A percentile compares a stretch with the other conserved stretches of the same genome.
phyloP scores from a whole-genome alignment of 1,140 invertebrate species.

The Achroia grisella region DNA sequence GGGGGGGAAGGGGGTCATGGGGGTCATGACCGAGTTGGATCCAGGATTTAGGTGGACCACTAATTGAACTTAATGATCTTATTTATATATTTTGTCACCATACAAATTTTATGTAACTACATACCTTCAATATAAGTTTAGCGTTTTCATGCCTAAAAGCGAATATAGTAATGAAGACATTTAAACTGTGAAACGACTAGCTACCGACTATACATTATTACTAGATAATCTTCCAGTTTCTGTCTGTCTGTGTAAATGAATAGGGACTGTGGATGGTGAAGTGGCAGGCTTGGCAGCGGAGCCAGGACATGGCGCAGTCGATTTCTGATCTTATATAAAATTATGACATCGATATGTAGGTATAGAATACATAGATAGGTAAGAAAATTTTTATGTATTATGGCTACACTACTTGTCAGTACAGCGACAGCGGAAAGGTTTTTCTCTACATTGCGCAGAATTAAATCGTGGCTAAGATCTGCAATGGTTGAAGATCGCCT shows the following conservation, averaged over 20 bases:
- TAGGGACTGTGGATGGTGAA: constrained; percentile 7
- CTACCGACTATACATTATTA: constrained; percentile 7
- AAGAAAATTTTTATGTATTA: constrained; percentile 10
- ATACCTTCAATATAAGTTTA: background rate
- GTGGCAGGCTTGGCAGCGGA: too few species aligned
- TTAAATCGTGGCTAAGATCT: constrained; percentile 38
- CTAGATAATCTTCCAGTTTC: constrained; percentile 2
- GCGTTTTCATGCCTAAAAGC: too few species aligned
- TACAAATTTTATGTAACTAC: too few species aligned
- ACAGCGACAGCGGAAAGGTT: constrained; percentile 32
- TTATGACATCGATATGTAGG: constrained; percentile 3
- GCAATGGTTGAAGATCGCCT: constrained; percentile 30
- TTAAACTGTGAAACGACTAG: too few species aligned
- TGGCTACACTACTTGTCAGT: too few species aligned
- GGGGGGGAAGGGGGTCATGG: too few species aligned
- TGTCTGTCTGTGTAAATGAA: constrained; percentile 4
- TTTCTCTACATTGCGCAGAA: constrained; percentile 30
- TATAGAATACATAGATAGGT: too few species aligned
- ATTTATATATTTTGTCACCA: too few species aligned
- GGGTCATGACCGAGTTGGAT: too few species aligned
- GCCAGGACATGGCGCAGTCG: too few species aligned
- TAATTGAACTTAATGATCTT: background rate
- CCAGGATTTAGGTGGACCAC: too few species aligned
- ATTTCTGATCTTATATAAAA: constrained; percentile 4
- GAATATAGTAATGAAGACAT: too few species aligned